Evolutionary conservation across 1,140 invertebrate genomes (phyloP).

Genomic region (Rhopalosiphum maidis): DNA sequence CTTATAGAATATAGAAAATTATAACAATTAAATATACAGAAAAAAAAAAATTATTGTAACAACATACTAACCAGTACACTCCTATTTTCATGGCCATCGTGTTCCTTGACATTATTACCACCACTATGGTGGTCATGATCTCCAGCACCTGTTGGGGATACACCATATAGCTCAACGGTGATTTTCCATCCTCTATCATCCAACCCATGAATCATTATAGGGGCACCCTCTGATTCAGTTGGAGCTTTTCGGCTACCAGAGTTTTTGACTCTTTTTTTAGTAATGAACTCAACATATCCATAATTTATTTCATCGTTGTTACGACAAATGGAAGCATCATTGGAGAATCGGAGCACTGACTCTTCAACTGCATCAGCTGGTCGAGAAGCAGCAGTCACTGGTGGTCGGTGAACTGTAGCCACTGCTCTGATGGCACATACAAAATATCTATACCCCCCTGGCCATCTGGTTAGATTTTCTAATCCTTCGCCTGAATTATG

Average conservation of each 20-base stretch:
- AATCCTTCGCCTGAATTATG: background rate
- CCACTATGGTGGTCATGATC: background rate
- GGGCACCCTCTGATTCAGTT: background rate
- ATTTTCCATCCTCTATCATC: conserved; percentile 33
- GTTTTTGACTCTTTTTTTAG: background rate
- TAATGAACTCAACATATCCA: conserved; percentile 37
- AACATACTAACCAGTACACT: conserved; percentile 31
- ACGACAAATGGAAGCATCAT: background rate
- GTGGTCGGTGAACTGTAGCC: background rate
- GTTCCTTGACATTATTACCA: background rate
- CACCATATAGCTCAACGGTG: conserved; percentile 12
- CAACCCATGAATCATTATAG: background rate
- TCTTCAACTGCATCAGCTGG: conserved; percentile 33
- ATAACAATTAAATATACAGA: background rate
- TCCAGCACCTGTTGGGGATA: background rate
- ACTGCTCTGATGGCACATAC: background rate
- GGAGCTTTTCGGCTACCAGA: background rate
- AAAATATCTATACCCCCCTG: conserved; percentile 38
- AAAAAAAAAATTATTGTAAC: background rate
- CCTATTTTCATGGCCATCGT: background rate
- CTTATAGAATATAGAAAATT: background rate
- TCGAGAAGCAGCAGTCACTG: background rate
- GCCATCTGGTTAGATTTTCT: conserved; percentile 23
- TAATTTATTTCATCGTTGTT: background rate
- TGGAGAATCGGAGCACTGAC: background rate